Conservation (phyloP, 2,113 vertebrate species). For the Mormoops blainvillei region DNA sequence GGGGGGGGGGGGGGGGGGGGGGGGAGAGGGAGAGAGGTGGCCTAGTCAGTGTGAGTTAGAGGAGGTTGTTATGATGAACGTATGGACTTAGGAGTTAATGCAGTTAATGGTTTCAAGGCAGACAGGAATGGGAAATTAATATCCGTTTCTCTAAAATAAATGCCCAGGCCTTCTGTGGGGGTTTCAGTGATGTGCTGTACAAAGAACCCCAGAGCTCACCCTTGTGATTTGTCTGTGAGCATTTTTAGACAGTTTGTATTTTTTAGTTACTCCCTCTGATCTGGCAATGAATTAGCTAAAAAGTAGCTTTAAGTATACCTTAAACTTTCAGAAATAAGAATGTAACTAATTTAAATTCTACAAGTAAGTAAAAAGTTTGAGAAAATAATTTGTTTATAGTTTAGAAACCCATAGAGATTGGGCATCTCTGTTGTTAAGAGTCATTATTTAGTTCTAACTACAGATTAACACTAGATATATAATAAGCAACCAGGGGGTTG, state of each 20-base stretch:
- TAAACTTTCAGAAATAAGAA: not conserved
- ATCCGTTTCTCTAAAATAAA: not conserved
- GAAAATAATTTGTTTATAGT: not conserved
- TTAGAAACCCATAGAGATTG: not conserved
- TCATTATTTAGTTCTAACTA: constrained; percentile 14
- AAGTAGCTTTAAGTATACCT: not conserved
- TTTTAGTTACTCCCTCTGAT: not conserved
- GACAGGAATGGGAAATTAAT: fast-evolving
- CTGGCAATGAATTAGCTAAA: constrained; percentile 13
- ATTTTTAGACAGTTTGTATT: not conserved
- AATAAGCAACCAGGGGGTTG: not conserved
- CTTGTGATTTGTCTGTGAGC: not conserved
- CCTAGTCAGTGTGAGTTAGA: not conserved
- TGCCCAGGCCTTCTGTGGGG: not conserved
- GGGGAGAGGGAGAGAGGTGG: not conserved
- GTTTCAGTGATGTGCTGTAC: not conserved
- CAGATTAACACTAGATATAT: not conserved
- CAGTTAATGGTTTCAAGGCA: not conserved
- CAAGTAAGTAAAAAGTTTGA: not conserved
- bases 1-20: not conserved
- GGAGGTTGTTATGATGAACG: not conserved
- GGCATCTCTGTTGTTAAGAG: not conserved
- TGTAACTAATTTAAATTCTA: not conserved
- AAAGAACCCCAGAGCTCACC: not conserved
- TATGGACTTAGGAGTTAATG: not conserved